Base-by-base conservation (phyloP, 1,140 invertebrate genomes). In the Venustaconcha ellipsiformis region DNA sequence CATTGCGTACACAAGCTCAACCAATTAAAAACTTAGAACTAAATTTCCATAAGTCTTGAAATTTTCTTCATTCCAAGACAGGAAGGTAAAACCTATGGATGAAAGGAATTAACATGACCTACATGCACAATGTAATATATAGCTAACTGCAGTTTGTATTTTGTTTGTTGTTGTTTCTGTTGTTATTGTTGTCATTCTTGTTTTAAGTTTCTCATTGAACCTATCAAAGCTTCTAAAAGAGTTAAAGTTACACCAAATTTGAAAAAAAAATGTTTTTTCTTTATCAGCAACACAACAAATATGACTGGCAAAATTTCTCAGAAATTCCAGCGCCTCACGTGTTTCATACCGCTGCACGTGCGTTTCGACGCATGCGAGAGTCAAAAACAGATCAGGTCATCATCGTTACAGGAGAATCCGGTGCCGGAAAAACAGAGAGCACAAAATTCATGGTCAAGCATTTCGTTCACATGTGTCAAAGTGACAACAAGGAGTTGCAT, bases 341-440 rank as follows among this genome's bases (percentile, higher is more conserved):
- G 72, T 96, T 94, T 85, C 94, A 94, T 0, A 93, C 95, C 20
- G 95, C 95, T 0, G 94, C 95, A 57, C 60, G 67, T 37, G 78
- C 94, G 1, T 95, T 95, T 86, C 94, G 95, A 85, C 92, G 94
- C 5, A 91, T 96, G 73, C 88, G 95, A 20, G 94, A 95, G 86
- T 94, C 95, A 80, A 92, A 93, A 18, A 81, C 80, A 3, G 68
- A 78, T 62, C 95, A 99, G 90, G 67, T 66, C 4, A 66, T 62
- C 20, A 23, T 62, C 59, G 20, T 62, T 18, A 23, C 8, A 6
- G 97, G 97, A 90, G 97, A 99, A 93, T 99, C 97, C 94, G 98
- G 98, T 93, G 97, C 97, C 90, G 97, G 97, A n/a, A 99, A 99
- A 93, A 99, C 97, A 93, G 97, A 99, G 92, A 98, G 96, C 62